These are phyloP conservation scores for Sclerodermus sp. DNA, from an alignment of 2,888 invertebrate species.

Conservation along the genomic window DNA sequence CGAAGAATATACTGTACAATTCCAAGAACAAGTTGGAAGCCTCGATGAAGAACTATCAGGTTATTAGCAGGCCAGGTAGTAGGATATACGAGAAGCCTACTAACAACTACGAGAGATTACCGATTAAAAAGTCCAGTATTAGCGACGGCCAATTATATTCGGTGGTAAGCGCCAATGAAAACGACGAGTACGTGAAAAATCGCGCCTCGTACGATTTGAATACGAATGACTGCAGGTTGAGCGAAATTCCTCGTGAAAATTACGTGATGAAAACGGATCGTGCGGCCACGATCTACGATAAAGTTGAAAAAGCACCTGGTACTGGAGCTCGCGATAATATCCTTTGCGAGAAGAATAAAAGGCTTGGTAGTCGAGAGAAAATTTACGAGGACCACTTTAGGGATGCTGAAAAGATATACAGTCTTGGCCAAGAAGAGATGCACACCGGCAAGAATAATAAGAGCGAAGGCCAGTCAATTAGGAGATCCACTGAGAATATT, in stretches of 20 bases:
- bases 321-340: no score
- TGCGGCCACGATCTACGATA: slow-evolving; percentile 19
- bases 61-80: slow-evolving; percentile 3
- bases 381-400: slow-evolving; percentile 41
- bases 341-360: slow-evolving; percentile 15
- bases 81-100: slow-evolving; percentile 21
- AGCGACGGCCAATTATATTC: slow-evolving; percentile 6
- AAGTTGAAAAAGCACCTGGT: slow-evolving; percentile 18
- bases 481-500: slow-evolving; percentile 16
- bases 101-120: slow-evolving; percentile 35
- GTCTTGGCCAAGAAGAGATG: slow-evolving; percentile 35
- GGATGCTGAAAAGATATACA: slow-evolving; percentile 49
- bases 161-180: slow-evolving; percentile 10
- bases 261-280: neutral
- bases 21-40: slow-evolving; percentile 1
- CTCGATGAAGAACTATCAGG: slow-evolving; percentile 1
- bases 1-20: slow-evolving; percentile 16
- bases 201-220: slow-evolving; percentile 26
- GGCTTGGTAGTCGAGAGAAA: slow-evolving; percentile 21
- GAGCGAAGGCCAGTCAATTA: slow-evolving; percentile 2
- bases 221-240: neutral
- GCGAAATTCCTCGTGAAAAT: slow-evolving; percentile 1
- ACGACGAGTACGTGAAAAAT: slow-evolving; percentile 27
- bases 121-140: slow-evolving; percentile 14
- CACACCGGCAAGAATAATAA: slow-evolving; percentile 3